phyloP scores from a whole-genome alignment of 2,888 invertebrate species.

The Antitype chi region DNA sequence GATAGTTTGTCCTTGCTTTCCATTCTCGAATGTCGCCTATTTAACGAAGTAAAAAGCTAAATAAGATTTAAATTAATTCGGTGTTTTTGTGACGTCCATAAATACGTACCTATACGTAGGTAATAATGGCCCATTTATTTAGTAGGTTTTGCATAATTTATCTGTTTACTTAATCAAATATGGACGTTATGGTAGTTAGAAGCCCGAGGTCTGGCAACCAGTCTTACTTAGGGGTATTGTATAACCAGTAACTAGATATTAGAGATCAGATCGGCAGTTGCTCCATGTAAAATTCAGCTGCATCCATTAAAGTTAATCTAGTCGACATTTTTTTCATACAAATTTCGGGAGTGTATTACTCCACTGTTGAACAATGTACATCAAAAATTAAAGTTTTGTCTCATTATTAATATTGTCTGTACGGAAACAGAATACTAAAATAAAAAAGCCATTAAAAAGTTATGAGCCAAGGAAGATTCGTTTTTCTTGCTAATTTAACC shows the following conservation, averaged over 20 bases:
- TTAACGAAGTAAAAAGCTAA: not conserved
- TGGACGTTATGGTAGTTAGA: not conserved
- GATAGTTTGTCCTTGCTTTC: not conserved
- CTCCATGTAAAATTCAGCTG: not conserved
- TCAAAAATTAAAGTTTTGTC: no score
- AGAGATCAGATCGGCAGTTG: not conserved
- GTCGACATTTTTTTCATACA: no score
- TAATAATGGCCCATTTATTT: not conserved
- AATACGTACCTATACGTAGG: not conserved
- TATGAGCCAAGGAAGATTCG: no score
- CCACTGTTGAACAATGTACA: no score
- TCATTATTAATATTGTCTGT: no score
- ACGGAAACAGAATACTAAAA: no score
- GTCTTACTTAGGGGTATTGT: not conserved
- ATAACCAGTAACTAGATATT: not conserved
- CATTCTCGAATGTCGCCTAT: not conserved
- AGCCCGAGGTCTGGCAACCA: not conserved
- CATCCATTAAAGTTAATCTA: no score
- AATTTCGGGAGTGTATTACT: no score
- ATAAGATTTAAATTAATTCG: constrained; percentile 15
- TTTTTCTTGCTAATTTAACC: no score
- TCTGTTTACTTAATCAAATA: constrained; percentile 18
- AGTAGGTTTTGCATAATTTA: constrained; percentile 16
- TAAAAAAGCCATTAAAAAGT: no score
- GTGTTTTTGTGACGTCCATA: not conserved